A percentile compares a stretch with the other conserved stretches of the same genome.
Conservation (phyloP, 2,797 vertebrate species). For the Lophius americanus region DNA sequence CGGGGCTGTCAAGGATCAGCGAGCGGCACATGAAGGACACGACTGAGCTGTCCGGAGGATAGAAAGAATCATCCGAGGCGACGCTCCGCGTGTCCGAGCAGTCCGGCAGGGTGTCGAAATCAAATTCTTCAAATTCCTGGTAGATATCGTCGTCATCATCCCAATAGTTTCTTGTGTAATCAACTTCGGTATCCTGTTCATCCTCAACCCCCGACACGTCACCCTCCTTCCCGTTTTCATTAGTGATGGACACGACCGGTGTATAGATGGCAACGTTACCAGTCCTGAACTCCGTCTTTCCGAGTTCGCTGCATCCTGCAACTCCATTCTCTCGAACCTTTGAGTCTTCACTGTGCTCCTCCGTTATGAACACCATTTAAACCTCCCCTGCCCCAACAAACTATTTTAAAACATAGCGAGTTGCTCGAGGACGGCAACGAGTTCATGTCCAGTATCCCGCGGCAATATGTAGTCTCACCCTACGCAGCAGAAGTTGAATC, state of each 20-base stretch:
- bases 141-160: slow-evolving; percentile 83
- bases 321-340: slow-evolving; percentile 74
- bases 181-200: slow-evolving; percentile 30
- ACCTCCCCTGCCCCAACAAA: slow-evolving; percentile 17
- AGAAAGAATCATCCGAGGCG: slow-evolving; percentile 92
- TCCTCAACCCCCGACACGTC: slow-evolving; percentile 17
- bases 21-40: slow-evolving; percentile 29
- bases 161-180: slow-evolving; percentile 70
- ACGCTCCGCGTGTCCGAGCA: slow-evolving; percentile 84
- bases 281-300: background rate
- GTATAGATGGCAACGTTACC: slow-evolving; percentile 10
- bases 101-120: slow-evolving; percentile 86
- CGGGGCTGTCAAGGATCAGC: slow-evolving; percentile 71
- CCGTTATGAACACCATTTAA: slow-evolving; percentile 83
- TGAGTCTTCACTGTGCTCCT: slow-evolving; percentile 61
- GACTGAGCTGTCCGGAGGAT: slow-evolving; percentile 75
- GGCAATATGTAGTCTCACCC: slow-evolving; percentile 16
- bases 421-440: slow-evolving; percentile 13
- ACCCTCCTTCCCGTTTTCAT: slow-evolving; percentile 39
- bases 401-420: slow-evolving; percentile 10
- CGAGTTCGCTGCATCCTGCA: slow-evolving; percentile 16
- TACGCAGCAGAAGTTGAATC: slow-evolving; percentile 1
- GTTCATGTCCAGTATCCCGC: slow-evolving; percentile 26
- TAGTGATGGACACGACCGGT: slow-evolving; percentile 52
- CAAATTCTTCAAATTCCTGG: slow-evolving; percentile 84